Evolutionary conservation across 2,888 invertebrate species (phyloP).

Genomic region (Zelleria hepariella): DNA sequence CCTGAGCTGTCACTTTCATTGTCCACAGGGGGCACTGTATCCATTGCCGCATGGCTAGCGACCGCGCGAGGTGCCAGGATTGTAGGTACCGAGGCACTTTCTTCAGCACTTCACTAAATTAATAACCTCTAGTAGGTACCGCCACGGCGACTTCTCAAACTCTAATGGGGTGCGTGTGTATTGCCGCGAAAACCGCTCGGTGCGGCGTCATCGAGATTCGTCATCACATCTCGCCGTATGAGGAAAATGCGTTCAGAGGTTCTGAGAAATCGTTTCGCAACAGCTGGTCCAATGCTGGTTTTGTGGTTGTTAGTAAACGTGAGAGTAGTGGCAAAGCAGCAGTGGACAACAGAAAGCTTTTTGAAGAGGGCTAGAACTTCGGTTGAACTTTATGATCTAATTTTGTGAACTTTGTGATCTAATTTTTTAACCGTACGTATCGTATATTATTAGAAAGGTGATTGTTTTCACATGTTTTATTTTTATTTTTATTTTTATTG

Average conservation of each 20-base stretch:
- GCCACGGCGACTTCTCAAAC: not conserved
- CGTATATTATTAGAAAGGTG: too few species aligned
- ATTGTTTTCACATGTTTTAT: too few species aligned
- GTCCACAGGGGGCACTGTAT: conserved; percentile 29
- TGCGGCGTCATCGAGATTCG: conserved; percentile 30
- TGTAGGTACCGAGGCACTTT: too few species aligned
- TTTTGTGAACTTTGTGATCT: too few species aligned
- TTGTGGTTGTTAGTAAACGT: not conserved
- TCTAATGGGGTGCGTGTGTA: not conserved
- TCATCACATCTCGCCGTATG: conserved; percentile 26
- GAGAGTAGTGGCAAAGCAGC: not conserved
- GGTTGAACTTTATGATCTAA: not conserved
- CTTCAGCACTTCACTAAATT: too few species aligned
- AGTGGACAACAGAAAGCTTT: too few species aligned
- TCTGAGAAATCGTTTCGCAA: not conserved
- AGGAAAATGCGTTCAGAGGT: conserved; percentile 63
- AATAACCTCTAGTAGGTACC: not conserved
- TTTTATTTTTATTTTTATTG: too few species aligned
- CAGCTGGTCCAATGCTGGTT: not conserved
- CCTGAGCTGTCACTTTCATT: conserved; percentile 27
- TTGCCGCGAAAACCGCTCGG: conserved; percentile 13
- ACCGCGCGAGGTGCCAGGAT: conserved; percentile 43
- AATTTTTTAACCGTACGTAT: too few species aligned
- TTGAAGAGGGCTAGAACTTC: not conserved
- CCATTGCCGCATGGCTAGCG: conserved; percentile 59